A percentile compares a stretch with the other conserved stretches of the same genome.
Conservation (phyloP, 2,888 invertebrate species). For the Chorisops tibialis region DNA sequence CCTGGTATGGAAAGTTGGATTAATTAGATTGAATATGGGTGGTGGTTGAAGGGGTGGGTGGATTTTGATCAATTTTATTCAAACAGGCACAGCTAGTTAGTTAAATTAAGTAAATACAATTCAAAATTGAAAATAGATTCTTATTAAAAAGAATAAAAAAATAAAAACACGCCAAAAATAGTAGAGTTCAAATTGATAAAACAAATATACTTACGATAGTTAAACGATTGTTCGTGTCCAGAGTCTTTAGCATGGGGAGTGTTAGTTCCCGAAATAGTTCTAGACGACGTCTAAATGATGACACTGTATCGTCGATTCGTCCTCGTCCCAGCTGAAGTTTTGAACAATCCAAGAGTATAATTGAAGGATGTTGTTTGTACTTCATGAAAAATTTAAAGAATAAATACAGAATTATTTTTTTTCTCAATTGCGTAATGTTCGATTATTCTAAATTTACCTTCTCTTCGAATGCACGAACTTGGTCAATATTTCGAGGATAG, state of each 20-base stretch:
- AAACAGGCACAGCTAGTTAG: too few relatives aligned
- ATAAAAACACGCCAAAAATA: too few relatives aligned
- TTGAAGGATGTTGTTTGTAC: slow-evolving; percentile 74
- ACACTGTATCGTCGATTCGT: slow-evolving; percentile 79
- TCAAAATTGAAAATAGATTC: too few relatives aligned
- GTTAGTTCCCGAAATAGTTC: slow-evolving; percentile 85
- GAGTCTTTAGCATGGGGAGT: slow-evolving; percentile 80
- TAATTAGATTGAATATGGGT: neutral
- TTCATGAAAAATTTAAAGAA: slow-evolving; percentile 48
- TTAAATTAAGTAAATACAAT: too few relatives aligned
- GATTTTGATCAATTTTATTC: too few relatives aligned
- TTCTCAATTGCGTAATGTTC: neutral
- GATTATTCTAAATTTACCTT: slow-evolving; percentile 60
- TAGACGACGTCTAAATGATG: slow-evolving; percentile 76
- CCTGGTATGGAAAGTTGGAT: slow-evolving; percentile 53
- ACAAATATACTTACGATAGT: slow-evolving; percentile 67
- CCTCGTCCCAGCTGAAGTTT: slow-evolving; percentile 83
- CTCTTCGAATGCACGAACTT: slow-evolving; percentile 82
- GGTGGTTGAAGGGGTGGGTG: too few relatives aligned
- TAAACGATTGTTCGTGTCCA: slow-evolving; percentile 78
- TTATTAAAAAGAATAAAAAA: too few relatives aligned
- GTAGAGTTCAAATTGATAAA: neutral
- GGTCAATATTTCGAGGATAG: slow-evolving; percentile 86
- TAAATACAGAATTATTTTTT: slow-evolving; percentile 19
- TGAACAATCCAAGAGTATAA: slow-evolving; percentile 85